Conservation (phyloP, 1,140 invertebrate species). For the Oedothorax gibbosus region DNA sequence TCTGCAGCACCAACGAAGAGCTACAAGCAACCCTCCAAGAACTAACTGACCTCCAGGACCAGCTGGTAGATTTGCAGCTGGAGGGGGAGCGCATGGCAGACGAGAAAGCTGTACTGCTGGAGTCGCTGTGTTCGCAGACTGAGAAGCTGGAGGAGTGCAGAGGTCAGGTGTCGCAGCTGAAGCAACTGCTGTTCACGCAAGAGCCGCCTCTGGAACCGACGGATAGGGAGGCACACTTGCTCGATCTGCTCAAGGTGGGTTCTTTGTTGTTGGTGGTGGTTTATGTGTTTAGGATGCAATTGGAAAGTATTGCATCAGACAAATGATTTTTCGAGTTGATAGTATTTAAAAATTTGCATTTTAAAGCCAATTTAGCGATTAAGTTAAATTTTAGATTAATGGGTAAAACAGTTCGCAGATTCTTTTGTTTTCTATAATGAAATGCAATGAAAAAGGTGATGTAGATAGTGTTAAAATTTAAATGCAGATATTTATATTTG, state of each 20-base stretch:
- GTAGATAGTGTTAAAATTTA: no score
- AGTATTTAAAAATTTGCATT: no score
- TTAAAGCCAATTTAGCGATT: no score
- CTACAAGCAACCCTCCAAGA: constrained; percentile 94
- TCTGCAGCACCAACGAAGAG: constrained; percentile 86
- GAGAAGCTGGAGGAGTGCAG: constrained; percentile 85
- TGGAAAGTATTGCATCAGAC: no score
- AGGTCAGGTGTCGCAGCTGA: constrained; percentile 69
- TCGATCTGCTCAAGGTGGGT: constrained; percentile 82
- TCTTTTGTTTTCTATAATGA: no score
- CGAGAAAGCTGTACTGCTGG: constrained; percentile 88
- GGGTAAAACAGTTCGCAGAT: no score
- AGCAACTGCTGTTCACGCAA: constrained; percentile 64
- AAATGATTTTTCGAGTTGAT: no score
- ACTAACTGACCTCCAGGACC: constrained; percentile 85
- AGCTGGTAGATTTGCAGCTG: constrained; percentile 85
- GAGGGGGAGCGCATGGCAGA: constrained; percentile 88
- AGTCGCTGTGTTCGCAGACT: constrained; percentile 89
- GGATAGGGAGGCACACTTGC: constrained; percentile 84
- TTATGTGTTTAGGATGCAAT: background rate
- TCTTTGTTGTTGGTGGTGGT: background rate
- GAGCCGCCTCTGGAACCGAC: constrained; percentile 70
- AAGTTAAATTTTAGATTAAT: no score
- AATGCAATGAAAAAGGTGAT: no score
- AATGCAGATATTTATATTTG: no score